Evolutionary conservation across 2,888 invertebrate species (phyloP), one percentile per base, ranked within the genome.

Genomic region (Acrocera orbiculus): DNA sequence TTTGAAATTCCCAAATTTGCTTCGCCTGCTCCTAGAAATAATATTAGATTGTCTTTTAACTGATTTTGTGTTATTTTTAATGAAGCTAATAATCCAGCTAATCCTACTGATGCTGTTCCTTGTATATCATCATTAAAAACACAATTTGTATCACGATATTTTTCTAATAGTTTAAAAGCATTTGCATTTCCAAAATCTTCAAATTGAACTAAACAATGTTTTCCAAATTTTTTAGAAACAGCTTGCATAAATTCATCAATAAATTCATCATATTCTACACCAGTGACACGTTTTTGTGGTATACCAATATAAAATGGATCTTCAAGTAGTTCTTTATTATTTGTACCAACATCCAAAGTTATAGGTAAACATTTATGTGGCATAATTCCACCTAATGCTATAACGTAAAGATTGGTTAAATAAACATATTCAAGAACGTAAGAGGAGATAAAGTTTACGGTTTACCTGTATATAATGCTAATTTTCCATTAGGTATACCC

Each of bases 61-160:
- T 69, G 70, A 42, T 73, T 86, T 43, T 78, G 74, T 9, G 92
- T 93, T 46, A 93, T 63, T 38, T 81, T 68, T 26, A 90, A 66
- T 16, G 87, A 80, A 24, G 93, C 85, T 40, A 96, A 56, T 30
- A 98, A 64, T 0, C 98, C 98, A 10, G 89, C 90, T 15, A 96
- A 81, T 9, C 92, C 93, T 13, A 98, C 96, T 5, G 90, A 69
- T 3, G 98, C 96, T 4, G 95, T 92, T 51, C 93, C 93, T 36
- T 98, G 95, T 54, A 98, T 98, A 58, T 98, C 98, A 58, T 98
- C 98, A 64, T 99, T 98, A 63, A 98, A 98, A 10, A 90, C 92
- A 62, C 95, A 96, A 61, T 83, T 80, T 50, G 71, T 56, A 48
- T 83, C 66, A 26, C 89, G 73, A 62, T 96, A 98, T 56, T 85